Percentiles rank a stretch among this genome's conserved stretches.
Conservation (phyloP, 2,888 invertebrate species). For the Teleogryllus oceanicus region DNA sequence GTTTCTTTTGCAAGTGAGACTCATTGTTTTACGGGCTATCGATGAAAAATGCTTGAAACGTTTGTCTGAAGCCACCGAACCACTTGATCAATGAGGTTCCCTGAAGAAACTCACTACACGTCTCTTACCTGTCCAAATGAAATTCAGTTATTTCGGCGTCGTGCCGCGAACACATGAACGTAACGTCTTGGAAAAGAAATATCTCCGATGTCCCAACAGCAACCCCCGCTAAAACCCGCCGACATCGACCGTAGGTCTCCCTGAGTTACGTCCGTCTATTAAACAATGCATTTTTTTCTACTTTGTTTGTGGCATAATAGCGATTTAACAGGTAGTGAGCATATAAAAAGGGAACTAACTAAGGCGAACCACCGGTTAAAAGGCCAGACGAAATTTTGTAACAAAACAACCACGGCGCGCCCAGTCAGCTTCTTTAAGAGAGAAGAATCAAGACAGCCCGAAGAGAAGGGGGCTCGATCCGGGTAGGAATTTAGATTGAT, state of each 20-base stretch:
- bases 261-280: conserved; percentile 18
- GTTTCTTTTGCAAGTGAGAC: too few relatives aligned
- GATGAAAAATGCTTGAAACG: too few relatives aligned
- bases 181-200: too few relatives aligned
- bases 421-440: conserved; percentile 1
- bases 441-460: neutral
- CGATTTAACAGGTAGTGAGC: conserved; percentile 7
- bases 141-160: too few relatives aligned
- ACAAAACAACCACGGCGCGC: neutral
- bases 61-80: too few relatives aligned
- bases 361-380: conserved; percentile 7
- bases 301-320: neutral
- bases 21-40: too few relatives aligned
- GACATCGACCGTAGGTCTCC: neutral
- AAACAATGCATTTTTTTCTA: neutral
- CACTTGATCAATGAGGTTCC: too few relatives aligned
- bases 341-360: neutral
- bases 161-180: too few relatives aligned
- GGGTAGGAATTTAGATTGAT: conserved; percentile 32
- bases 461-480: neutral
- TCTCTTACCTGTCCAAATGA: too few relatives aligned
- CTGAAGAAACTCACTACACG: too few relatives aligned
- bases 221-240: too few relatives aligned
- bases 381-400: conserved; percentile 10
- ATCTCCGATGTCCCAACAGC: too few relatives aligned